Evolutionary conservation across 2,888 invertebrate species (phyloP), one percentile per base, ranked within the genome.

Genomic region (Lycaena phlaeas): DNA sequence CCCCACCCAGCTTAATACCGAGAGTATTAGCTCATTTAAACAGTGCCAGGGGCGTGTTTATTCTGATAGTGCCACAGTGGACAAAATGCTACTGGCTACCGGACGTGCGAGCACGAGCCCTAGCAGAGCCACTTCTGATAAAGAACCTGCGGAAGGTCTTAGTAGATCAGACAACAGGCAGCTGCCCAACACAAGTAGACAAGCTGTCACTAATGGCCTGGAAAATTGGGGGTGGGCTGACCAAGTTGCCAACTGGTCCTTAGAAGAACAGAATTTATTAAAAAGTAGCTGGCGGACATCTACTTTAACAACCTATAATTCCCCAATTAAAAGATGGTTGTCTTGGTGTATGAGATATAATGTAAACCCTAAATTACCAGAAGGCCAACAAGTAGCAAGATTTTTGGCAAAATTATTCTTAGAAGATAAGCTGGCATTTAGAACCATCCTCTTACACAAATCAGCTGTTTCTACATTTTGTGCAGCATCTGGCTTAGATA

Each of bases 171-270:
- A 44, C 48, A 9, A 51, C 51, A 6, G 10, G 15, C 1, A 14
- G 1, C 6, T 15, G 25, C 11, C 46, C 46, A 3, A 41, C 45
- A 14, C 42, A 44, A 14, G 34, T 44, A 7, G 36, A 48, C 1
- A 22, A 26, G 12, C 9, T 49, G 11, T 10, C 22, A 6, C 41
- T 50, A 2, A 28, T 41, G 14, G 44, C 40, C 2, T 51, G 46
- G 48, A 40, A 18, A 34, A 25, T 49, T 51, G 46, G 48, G 45
- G 50, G 51, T 50, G 50, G 51, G 36, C 27, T 4, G 18, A 39
- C 4, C 14, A 31, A 14, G 27, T 45, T 27, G 15, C 27, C 2
- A 1, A 37, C 6, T 45, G 50, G 48, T n/a, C 27, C 1, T 3
- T 4, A 4, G 12, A 41, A 27, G 45, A 48, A 18, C 43, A 41